phyloP scores from a whole-genome alignment of 2,888 invertebrate species.

The Aelia acuminata region DNA sequence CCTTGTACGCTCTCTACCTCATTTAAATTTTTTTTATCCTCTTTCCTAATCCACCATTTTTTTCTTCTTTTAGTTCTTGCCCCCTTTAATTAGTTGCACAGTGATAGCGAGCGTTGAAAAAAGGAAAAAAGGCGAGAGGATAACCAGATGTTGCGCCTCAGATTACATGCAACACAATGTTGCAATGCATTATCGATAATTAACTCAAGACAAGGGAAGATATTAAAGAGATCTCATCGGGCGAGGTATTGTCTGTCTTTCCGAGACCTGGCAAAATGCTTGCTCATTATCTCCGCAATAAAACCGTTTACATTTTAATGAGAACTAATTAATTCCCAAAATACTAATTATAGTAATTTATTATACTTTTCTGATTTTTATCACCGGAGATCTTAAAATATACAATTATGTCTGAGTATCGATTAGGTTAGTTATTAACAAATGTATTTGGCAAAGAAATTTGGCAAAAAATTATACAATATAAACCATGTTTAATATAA shows the following conservation, averaged over 20 bases:
- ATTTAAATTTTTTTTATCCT: conserved; percentile 43
- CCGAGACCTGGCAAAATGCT: background rate
- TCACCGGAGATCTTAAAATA: background rate
- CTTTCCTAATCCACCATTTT: conserved; percentile 33
- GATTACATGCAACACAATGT: conserved; percentile 40
- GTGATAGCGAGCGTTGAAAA: background rate
- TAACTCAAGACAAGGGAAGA: background rate
- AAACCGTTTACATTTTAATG: conserved; percentile 6
- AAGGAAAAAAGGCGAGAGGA: background rate
- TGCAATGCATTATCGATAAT: conserved; percentile 38
- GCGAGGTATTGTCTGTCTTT: background rate
- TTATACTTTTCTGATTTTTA: background rate
- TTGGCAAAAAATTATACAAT: too few relatives aligned
- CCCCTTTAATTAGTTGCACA: conserved; percentile 43
- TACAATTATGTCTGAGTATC: too few relatives aligned
- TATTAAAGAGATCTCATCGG: background rate
- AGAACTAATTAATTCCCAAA: background rate
- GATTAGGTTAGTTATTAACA: too few relatives aligned
- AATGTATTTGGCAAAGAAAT: too few relatives aligned
- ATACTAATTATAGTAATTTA: background rate
- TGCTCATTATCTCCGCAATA: background rate
- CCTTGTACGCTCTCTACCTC: conserved; percentile 36
- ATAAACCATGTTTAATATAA: too few relatives aligned
- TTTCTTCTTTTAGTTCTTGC: background rate
- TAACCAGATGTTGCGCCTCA: conserved; percentile 26